phyloP scores from a whole-genome alignment of 2,888 invertebrate species.

The Ectemnius continuus region DNA sequence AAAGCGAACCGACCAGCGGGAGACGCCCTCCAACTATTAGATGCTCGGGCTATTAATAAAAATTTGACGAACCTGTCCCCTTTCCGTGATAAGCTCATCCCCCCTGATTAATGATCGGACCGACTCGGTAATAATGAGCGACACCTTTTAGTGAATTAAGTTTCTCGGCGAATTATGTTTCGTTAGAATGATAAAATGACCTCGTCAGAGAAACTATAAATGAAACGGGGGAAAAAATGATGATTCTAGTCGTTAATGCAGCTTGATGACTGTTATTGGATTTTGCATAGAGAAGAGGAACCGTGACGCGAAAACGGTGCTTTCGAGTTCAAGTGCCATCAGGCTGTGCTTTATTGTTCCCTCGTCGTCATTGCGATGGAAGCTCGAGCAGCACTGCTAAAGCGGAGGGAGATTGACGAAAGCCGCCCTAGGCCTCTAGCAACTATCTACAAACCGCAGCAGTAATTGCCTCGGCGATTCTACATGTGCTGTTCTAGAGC shows the following conservation, averaged over 20 bases:
- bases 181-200: no score
- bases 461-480: constrained; percentile 40
- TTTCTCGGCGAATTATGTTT: no score
- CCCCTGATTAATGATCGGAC: no score
- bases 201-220: no score
- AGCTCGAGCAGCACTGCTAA: not conserved
- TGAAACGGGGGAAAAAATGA: no score
- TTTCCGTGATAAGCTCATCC: not conserved
- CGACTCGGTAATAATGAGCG: no score
- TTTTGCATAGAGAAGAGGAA: no score
- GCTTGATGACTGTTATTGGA: no score
- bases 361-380: not conserved
- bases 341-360: not conserved
- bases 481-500: constrained; percentile 17
- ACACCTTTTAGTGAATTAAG: no score
- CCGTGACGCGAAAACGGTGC: no score
- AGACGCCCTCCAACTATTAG: not conserved
- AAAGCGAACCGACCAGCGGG: not conserved
- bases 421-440: constrained; percentile 24
- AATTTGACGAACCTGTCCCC: not conserved
- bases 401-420: constrained; percentile 9
- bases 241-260: no score
- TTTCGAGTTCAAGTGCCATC: not conserved
- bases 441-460: constrained; percentile 35
- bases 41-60: not conserved